Evolutionary conservation across 2,797 vertebrate genomes (phyloP), one percentile per base, ranked within the genome.

Genomic region (Sternotherus odoratus): DNA sequence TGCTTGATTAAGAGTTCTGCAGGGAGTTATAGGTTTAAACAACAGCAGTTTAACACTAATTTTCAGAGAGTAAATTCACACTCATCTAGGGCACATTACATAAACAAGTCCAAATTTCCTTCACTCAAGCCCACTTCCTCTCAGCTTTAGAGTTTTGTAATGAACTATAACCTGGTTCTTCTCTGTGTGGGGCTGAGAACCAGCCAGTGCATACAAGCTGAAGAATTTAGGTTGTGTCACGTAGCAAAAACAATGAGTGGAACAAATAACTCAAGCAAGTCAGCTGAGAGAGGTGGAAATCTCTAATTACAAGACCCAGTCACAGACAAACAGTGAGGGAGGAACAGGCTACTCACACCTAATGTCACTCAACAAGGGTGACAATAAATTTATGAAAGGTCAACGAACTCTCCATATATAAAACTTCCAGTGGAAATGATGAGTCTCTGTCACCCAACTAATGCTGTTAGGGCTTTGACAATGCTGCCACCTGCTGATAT

Each of bases 401-500:
- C 98, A 97, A 95, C 97, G 98, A 97, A 97, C 97, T 97, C 96
- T 97, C 96, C 97, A 90, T 96, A 93, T 82, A 97, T 95, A 96
- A 98, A 97, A 97, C 97, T 98, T 93, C 93, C 30, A 3, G 95
- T 72, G 79, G 96, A 97, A 97, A 91, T 69, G 96, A 26, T 30
- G 85, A 16, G 51, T 94, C 94, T 98, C 97, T 94, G 96, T 96
- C 94, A 94, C 93, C 63, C 77, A 1, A 51, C 23, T 26, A 0
- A 39, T 94, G 86, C 95, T 85, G 95, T 94, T 96, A 97, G 97
- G 97, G 94, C 98, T 96, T 98, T 98, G 98, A 95, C 98, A 98
- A 98, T 99, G 98, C 99, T 99, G 99, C 99, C 99, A 99, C 98
- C 99, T 99, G 98, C 98, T 98, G 99, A 98, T 91, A 50, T 0